Base-by-base conservation (phyloP, 1,140 invertebrate genomes). In the Plectrocnemia conspersa region DNA sequence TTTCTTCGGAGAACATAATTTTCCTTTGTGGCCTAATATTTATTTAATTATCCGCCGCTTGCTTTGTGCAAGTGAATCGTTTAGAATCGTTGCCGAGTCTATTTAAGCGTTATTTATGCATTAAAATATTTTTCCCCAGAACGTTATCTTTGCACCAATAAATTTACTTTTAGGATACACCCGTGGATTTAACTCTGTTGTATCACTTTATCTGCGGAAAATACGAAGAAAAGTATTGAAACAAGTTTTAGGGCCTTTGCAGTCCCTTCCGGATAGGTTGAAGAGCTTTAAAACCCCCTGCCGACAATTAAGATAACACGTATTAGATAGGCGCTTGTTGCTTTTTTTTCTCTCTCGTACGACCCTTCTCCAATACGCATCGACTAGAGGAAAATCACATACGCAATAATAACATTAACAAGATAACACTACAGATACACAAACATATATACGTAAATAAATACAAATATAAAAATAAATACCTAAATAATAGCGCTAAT, bases 271-370 rank as follows among this genome's bases (percentile, higher is more conserved):
- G 40, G 40, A 54, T 24, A 55, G 48, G 53, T 55, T 24, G 23
- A 55, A 33, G 32, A 29, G 35, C 44, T 47, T 24, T 47, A 55
- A 41, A 48, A 18, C 53, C 53, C 44, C 47, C 16, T 18, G 53
- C 35, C 44, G 53, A 55, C 44, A 55, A 55, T 55, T 55, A 55
- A 55, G 42, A 55, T 55, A 55, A 55, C 53, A 55, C 47, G 53
- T 48, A 33, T 45, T 18, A 54, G 53, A 55, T 55, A 55, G 53
- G 16, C 24, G 53, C 44, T 55, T 55, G 44, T 47, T 55, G 44
- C 53, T 23, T 44, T 52, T 41, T 24, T 13, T 10, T 35, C 21
- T 5, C 41, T 10, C 11, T 18, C 41, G 27, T 32, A 9, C 27
- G n/a, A 3, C 15, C 7, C n/a, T n/a, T n/a, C n/a, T n/a, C n/a